Percentiles rank a stretch among this genome's conserved stretches.
These are phyloP conservation scores for Chiloscyllium punctatum DNA, from an alignment of 2,797 vertebrate genomes.

Conservation along the genomic window DNA sequence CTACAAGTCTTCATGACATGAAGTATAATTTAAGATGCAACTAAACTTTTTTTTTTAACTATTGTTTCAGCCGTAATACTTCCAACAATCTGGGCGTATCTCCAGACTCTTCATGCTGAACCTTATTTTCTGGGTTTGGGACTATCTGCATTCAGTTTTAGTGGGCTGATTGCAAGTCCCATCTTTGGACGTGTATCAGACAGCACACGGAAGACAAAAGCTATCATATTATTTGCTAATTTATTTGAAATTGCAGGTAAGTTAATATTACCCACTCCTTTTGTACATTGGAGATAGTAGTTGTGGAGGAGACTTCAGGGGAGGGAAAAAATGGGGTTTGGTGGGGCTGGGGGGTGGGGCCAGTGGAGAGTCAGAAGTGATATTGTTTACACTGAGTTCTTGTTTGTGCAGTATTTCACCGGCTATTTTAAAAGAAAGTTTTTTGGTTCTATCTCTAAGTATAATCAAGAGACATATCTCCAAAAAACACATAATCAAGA, in stretches of 20 bases:
- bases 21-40: background rate
- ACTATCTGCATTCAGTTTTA: constrained; percentile 74
- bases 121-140: constrained; percentile 71
- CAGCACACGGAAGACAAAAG: constrained; percentile 62
- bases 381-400: too few species aligned
- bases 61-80: constrained; percentile 67
- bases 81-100: constrained; percentile 74
- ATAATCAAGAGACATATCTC: too few species aligned
- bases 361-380: too few species aligned
- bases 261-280: constrained; percentile 37
- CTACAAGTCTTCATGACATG: too few species aligned
- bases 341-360: too few species aligned
- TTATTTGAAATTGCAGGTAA: constrained; percentile 71
- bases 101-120: constrained; percentile 65
- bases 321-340: too few species aligned
- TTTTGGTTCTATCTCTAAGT: too few species aligned
- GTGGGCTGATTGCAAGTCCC: constrained; percentile 65
- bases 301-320: too few species aligned
- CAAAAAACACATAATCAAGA: too few species aligned
- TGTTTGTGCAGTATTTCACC: too few species aligned
- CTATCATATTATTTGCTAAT: constrained; percentile 69
- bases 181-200: constrained; percentile 72
- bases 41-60: background rate
- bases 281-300: background rate
- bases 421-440: too few species aligned